Evolutionary conservation across 2,113 vertebrate species (phyloP), one percentile per base, ranked within the genome.

Genomic region (Salvator merianae): DNA sequence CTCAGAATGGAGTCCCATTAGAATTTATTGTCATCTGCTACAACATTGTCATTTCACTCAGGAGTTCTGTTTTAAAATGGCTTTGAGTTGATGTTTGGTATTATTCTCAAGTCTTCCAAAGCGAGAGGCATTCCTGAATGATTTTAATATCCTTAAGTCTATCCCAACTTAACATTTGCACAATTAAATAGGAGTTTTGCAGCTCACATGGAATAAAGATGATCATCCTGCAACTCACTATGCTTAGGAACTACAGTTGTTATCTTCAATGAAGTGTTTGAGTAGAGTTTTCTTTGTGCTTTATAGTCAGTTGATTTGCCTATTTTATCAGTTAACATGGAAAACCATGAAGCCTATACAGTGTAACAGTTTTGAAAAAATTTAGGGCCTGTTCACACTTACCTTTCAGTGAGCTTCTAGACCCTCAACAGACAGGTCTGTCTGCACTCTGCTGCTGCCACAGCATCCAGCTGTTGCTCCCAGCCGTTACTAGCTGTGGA

Each of bases 291-390:
- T 84, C 34, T 79, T 68, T 91, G 77, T 30, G 36, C 0, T 69
- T n/a, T 68, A 34, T 69, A 14, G n/a, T 73, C 84, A 36, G 40
- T 1, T 77, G 65, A 62, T 80, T 85, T 82, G 43, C 84, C 62
- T 82, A 26, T 87, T 84, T 69, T 50, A 71, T 40, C 36, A 22
- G 9, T 40, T 26, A 72, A 72, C 70, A 72, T 72, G 70, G 70
- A 26, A 40, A 24, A 10, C 34, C 22, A 40, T 26, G 34, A 26
- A 24, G 20, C 9, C 36, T 5, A 20, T 40, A 4, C 9, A 40
- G 20, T 38, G 32, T 82, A 38, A 59, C 32, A 22, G 14, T 36
- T 18, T 77, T 86, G 85, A 6, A 59, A 65, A 86, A 83, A 87
- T 89, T 81, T 87, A n/a, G n/a, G n/a, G n/a, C n/a, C n/a, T n/a